phyloP scores from a whole-genome alignment of 2,113 vertebrate species.

The Cariama cristata region DNA sequence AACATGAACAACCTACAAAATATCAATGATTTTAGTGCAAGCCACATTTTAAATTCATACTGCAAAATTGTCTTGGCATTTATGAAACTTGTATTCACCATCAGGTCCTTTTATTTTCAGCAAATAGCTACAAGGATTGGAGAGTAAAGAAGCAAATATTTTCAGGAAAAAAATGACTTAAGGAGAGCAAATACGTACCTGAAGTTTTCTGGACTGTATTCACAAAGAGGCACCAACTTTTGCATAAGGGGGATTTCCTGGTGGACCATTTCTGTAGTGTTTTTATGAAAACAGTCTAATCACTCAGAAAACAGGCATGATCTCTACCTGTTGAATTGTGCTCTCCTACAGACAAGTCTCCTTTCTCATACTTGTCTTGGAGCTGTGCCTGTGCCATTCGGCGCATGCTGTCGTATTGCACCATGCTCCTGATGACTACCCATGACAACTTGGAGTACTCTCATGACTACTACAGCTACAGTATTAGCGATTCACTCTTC shows the following conservation, averaged over 20 bases:
- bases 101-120: neutral
- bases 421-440: fast-evolving
- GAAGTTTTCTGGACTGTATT: neutral
- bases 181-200: neutral
- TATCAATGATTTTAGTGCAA: neutral
- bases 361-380: neutral
- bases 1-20: neutral
- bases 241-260: neutral
- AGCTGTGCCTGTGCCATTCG: neutral
- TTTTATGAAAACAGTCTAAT: neutral
- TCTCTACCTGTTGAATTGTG: neutral
- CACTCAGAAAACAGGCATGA: neutral
- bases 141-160: neutral
- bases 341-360: neutral
- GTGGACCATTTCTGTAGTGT: neutral
- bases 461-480: neutral
- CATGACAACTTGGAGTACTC: fast-evolving
- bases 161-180: neutral
- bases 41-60: neutral
- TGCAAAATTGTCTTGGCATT: neutral
- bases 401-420: neutral
- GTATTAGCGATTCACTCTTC: neutral
- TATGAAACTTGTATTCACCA: neutral
- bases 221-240: neutral
- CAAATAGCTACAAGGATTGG: neutral